A percentile compares a stretch with the other conserved stretches of the same genome.
Evolutionary conservation across 2,888 invertebrate species (phyloP).

Genomic region (Drosophila barbarae): DNA sequence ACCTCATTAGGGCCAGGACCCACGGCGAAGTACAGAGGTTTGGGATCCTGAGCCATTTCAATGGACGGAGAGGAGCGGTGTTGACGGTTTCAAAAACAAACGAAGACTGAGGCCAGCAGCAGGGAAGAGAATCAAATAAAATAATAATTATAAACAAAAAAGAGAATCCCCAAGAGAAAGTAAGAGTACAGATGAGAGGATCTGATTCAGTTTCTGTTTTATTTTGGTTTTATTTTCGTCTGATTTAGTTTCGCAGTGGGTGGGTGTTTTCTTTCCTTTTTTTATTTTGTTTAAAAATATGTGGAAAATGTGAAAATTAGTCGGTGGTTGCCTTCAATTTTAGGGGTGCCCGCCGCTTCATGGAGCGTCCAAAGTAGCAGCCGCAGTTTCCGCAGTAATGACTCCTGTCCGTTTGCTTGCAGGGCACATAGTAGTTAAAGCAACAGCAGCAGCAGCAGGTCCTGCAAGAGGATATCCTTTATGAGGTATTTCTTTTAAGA

Average conservation of each 20-base stretch:
- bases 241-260: slow-evolving; percentile 14
- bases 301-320: slow-evolving; percentile 15
- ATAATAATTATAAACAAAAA: not conserved
- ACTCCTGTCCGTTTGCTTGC: slow-evolving; percentile 76
- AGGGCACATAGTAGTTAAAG: slow-evolving; percentile 72
- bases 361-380: slow-evolving; percentile 77
- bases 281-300: slow-evolving; percentile 4
- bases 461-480: slow-evolving; percentile 38
- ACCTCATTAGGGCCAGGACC: slow-evolving; percentile 75
- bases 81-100: slow-evolving; percentile 37
- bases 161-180: slow-evolving; percentile 1
- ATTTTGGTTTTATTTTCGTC: slow-evolving; percentile 8
- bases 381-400: slow-evolving; percentile 79
- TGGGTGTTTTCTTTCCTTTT: slow-evolving; percentile 10
- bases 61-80: slow-evolving; percentile 18
- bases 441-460: slow-evolving; percentile 75
- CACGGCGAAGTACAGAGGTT: slow-evolving; percentile 77
- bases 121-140: slow-evolving; percentile 19
- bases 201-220: slow-evolving; percentile 8
- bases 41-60: slow-evolving; percentile 53
- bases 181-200: slow-evolving; percentile 16
- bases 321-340: slow-evolving; percentile 47
- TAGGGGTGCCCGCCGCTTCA: slow-evolving; percentile 70
- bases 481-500: not conserved
- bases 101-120: slow-evolving; percentile 37